Evolutionary conservation across 2,797 vertebrate genomes (phyloP).

Genomic region (Hydrocynus forskahlii): DNA sequence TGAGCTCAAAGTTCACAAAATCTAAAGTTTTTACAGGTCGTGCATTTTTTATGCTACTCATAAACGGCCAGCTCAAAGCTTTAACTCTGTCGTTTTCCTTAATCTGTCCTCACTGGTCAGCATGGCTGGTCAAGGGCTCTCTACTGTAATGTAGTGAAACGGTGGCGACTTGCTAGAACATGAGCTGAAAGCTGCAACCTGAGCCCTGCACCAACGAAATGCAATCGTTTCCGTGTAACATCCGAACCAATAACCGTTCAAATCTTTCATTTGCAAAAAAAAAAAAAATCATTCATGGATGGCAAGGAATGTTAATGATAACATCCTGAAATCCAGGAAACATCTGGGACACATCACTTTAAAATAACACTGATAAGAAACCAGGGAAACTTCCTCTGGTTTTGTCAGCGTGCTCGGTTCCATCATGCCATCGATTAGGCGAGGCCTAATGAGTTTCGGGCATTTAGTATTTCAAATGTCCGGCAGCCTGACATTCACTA

Average conservation of each 20-base stretch:
- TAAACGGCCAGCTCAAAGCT: not conserved
- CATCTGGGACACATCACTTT: not conserved
- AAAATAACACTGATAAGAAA: not conserved
- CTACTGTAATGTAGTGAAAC: not conserved
- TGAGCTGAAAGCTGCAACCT: not conserved
- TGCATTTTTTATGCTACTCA: constrained; percentile 19
- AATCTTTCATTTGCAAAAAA: no score
- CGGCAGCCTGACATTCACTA: constrained; percentile 45
- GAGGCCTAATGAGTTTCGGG: not conserved
- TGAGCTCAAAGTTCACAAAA: not conserved
- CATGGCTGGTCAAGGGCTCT: not conserved
- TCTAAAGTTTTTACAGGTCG: not conserved
- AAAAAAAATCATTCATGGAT: not conserved
- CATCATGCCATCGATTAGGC: not conserved
- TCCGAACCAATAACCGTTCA: not conserved
- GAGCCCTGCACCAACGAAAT: no score
- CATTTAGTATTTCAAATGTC: constrained; percentile 11
- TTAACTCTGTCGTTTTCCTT: constrained; percentile 12
- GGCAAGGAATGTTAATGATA: not conserved
- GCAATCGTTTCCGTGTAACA: not conserved
- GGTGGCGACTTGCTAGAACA: no score
- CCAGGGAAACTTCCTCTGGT: not conserved
- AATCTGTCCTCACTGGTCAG: not conserved
- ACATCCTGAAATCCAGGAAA: constrained; percentile 11
- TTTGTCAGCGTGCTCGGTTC: not conserved